Conservation (phyloP, 2,113 vertebrate species). For the Piaya cayana region DNA sequence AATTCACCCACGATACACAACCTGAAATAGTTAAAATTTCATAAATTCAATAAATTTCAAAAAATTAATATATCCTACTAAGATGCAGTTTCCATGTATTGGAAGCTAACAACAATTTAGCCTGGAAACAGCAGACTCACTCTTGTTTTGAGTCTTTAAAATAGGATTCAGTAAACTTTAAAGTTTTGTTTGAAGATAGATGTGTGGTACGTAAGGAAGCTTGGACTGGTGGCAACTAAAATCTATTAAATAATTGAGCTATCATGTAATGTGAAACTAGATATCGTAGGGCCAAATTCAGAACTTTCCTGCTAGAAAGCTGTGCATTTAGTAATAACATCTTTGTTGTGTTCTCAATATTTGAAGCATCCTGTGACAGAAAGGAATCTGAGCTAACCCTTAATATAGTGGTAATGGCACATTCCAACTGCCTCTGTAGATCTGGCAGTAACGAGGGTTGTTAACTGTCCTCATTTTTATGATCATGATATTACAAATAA, state of each 20-base stretch:
- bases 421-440: neutral
- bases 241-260: slow-evolving; percentile 4
- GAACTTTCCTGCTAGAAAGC: neutral
- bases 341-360: neutral
- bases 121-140: neutral
- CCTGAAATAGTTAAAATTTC: neutral
- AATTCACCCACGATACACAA: neutral
- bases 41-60: neutral
- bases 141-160: neutral
- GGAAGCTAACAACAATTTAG: neutral
- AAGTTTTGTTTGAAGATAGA: neutral
- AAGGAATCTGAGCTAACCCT: neutral
- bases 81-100: neutral
- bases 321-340: neutral
- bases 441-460: neutral
- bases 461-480: neutral
- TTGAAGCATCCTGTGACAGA: neutral
- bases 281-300: neutral
- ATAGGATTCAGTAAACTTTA: neutral
- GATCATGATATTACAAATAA: neutral
- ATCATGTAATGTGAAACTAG: neutral
- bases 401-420: neutral
- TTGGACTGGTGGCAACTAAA: neutral
- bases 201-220: neutral
- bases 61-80: neutral